phyloP scores from a whole-genome alignment of 2,888 invertebrate genomes.

The Taphrorychus bicolor region DNA sequence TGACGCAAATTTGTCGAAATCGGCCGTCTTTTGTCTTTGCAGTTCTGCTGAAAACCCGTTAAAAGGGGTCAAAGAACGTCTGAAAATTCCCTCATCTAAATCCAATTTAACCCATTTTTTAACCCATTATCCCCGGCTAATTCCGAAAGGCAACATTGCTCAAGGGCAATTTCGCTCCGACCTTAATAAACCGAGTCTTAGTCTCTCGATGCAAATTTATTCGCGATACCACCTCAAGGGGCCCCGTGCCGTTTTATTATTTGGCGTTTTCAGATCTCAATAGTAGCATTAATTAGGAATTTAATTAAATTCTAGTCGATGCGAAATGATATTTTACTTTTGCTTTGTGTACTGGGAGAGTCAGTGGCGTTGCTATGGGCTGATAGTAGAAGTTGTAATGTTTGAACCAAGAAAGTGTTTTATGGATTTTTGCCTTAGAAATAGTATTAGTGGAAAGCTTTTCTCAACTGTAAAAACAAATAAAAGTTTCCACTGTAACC shows the following conservation, averaged over 20 bases:
- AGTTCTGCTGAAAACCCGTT: conserved; percentile 22
- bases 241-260: conserved; percentile 38
- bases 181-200: conserved; percentile 5
- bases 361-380: background rate
- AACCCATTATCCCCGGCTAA: background rate
- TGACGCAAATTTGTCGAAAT: conserved; percentile 24
- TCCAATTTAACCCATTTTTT: background rate
- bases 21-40: conserved; percentile 3
- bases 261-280: conserved; percentile 43
- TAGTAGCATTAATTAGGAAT: conserved; percentile 50
- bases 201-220: conserved; percentile 34
- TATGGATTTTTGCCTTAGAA: too few species aligned
- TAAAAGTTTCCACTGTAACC: too few species aligned
- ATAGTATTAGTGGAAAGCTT: too few species aligned
- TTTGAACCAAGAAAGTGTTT: too few species aligned
- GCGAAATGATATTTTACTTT: conserved; percentile 38
- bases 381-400: too few species aligned
- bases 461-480: too few species aligned
- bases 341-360: background rate
- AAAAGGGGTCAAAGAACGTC: conserved; percentile 1
- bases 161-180: conserved; percentile 1
- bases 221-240: conserved; percentile 17
- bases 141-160: background rate
- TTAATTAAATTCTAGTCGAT: conserved; percentile 50
- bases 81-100: background rate